phyloP scores from a whole-genome alignment of 1,140 invertebrate genomes.

The Coptotermes formosanus region DNA sequence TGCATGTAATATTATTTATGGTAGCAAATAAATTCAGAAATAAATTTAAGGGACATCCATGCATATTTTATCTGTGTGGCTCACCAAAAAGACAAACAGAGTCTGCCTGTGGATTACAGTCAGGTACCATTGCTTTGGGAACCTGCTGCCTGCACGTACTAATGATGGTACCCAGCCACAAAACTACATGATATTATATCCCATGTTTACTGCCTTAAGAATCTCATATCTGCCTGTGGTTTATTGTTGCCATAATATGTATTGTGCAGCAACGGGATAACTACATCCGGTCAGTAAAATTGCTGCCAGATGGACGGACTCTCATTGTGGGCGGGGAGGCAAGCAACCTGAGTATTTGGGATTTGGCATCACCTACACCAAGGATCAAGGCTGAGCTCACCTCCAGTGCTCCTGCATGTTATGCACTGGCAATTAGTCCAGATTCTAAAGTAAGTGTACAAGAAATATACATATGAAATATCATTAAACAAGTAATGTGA shows the following conservation, averaged over 20 bases:
- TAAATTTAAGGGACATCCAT: no score
- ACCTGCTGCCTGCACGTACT: no score
- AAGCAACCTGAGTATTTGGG: slow-evolving; percentile 87
- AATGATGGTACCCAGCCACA: no score
- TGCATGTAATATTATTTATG: no score
- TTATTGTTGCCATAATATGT: not conserved
- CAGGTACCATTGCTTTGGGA: no score
- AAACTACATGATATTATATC: no score
- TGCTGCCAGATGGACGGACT: slow-evolving; percentile 85
- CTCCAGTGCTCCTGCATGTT: slow-evolving; percentile 94
- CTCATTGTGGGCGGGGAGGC: slow-evolving; percentile 92
- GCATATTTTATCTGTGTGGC: no score
- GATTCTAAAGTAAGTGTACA: slow-evolving; percentile 72
- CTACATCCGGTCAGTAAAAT: slow-evolving; percentile 89
- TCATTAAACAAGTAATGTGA: not conserved
- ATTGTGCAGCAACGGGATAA: slow-evolving; percentile 69
- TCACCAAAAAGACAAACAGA: no score
- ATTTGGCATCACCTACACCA: slow-evolving; percentile 83
- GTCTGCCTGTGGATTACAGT: no score
- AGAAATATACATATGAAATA: not conserved
- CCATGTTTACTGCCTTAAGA: no score
- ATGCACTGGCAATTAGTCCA: slow-evolving; percentile 86
- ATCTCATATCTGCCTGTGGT: no score
- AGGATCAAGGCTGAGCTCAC: slow-evolving; percentile 90
- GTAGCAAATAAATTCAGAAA: no score